Evolutionary conservation across 2,797 vertebrate genomes (phyloP).

Genomic region (Paedocypris micromegethes): DNA sequence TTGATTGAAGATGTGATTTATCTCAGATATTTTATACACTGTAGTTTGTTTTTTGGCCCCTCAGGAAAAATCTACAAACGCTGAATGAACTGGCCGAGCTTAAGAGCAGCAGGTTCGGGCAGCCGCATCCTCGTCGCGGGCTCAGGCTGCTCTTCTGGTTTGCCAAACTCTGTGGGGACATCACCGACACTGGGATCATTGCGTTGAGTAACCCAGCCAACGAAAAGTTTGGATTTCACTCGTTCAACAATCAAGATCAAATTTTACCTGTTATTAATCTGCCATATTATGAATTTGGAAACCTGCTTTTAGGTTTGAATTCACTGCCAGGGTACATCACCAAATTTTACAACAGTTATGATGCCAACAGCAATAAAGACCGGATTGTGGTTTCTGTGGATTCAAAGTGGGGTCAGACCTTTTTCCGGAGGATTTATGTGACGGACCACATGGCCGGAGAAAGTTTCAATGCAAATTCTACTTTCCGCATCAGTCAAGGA

Average conservation of each 20-base stretch:
- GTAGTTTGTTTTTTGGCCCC: not conserved
- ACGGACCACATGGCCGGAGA: conserved; percentile 7
- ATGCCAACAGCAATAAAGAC: conserved; percentile 27
- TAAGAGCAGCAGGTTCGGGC: not conserved
- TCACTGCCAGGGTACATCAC: not conserved
- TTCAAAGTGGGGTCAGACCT: not conserved
- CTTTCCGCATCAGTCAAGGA: conserved; percentile 25
- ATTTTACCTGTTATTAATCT: conserved; percentile 10
- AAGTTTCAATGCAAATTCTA: not conserved
- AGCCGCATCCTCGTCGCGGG: conserved; percentile 34
- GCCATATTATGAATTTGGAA: conserved; percentile 32
- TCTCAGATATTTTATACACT: no score
- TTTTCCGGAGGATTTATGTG: conserved; percentile 28
- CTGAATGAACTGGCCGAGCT: conserved; percentile 29
- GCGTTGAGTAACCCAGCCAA: not conserved
- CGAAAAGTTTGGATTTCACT: conserved; percentile 27
- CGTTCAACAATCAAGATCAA: conserved; percentile 8
- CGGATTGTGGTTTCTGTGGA: conserved; percentile 33
- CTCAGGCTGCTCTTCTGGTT: conserved; percentile 43
- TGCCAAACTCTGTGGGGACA: not conserved
- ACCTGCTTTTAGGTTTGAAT: not conserved
- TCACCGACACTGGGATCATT: conserved; percentile 11
- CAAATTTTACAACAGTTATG: not conserved
- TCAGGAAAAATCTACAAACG: not conserved
- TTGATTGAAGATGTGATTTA: no score